Evolutionary conservation across 2,797 vertebrate genomes (phyloP), one percentile per base, ranked within the genome.

Genomic region (Rhynchonycteris naso): DNA sequence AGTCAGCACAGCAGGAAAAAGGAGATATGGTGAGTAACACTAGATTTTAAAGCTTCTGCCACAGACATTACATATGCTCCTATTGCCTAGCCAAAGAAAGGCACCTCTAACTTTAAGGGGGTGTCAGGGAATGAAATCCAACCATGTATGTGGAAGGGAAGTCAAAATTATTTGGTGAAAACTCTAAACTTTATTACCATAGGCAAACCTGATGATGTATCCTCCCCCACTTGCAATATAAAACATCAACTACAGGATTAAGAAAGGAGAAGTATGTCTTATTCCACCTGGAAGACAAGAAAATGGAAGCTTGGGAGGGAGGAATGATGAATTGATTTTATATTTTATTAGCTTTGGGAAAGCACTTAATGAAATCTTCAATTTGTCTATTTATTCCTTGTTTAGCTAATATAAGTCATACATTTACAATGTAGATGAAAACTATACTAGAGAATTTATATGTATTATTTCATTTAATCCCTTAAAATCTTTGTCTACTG

Each of bases 261-360:
- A 81, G 28, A 78, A 50, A 91, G 12, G 2, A 26, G 16, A n/a
- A 6, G 13, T 19, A 3, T 15, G 2, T 18, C 19, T 65, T 35
- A 3, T 71, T 69, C 26, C 71, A 56, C 7, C n/a, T 56, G 35
- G 24, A 38, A 58, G 61, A 76, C 28, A 54, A 63, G 19, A 71
- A 66, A 72, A 65, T 6, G 54, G 5, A 56, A 54, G 30, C 14
- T 87, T 83, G 59, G 26, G 59, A 79, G 4, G 38, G 2, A 63
- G 3, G 24, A n/a, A 12, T 81, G 47, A n/a, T 68, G 33, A 38
- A 24, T 66, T 81, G 8, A 59, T 74, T 74, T 56, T 71, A 15
- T 56, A 65, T 93, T 84, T 68, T 61, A 75, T 89, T 74, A 81
- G 28, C 21, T 83, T 94, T 91, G 56, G 19, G n/a, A 68, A 86